Base-by-base conservation (phyloP, 1,140 invertebrate genomes). In the Formica selysi region DNA sequence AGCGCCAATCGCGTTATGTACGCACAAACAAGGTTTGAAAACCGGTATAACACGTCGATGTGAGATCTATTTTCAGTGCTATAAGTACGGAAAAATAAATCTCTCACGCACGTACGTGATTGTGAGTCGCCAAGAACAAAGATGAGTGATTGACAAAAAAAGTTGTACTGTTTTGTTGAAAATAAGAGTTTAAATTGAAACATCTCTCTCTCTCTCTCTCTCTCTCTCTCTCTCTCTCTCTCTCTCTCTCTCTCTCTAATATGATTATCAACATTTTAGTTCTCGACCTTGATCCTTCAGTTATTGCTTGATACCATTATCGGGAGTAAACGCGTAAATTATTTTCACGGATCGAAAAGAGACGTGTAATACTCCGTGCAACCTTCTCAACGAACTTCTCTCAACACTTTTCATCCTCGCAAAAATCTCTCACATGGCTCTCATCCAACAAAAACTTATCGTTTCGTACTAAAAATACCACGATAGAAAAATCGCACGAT, bases 361-460 rank as follows among this genome's bases (percentile, higher is more conserved):
- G 16, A 51, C 48, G 4, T 32, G 29, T 36, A 11, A 29, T 57
- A 36, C 4, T 38, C 22, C 70, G 29, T 22, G 48, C 36, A 74
- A 59, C 10, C 44, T 48, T n/a, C 36, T 62, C 74, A 29, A 11
- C 6, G 22, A 65, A 78, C 16, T 70, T 70, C n/a, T 70, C 29
- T 6, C 16, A 3, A 3, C 3, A 11, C 13, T 26, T 68, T 68
- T 48, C 62, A 32, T 26, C 29, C 7, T 26, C 10, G 4, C 7
- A 19, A 19, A 32, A 32, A 19, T 76, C 73, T 76, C 32, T 5
- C 13, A 13, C 13, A 13, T 79, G 62, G 62, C 41, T 78, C 22
- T 67, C 51, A 16, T 78, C 61, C 76, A 67, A 78, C 44, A 44
- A 79, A 79, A 79, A 36, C 44, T 68, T 29, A 16, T 38, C 41